Evolutionary conservation across 2,888 invertebrate genomes (phyloP), one percentile per base, ranked within the genome.

Genomic region (Microchrysa polita): DNA sequence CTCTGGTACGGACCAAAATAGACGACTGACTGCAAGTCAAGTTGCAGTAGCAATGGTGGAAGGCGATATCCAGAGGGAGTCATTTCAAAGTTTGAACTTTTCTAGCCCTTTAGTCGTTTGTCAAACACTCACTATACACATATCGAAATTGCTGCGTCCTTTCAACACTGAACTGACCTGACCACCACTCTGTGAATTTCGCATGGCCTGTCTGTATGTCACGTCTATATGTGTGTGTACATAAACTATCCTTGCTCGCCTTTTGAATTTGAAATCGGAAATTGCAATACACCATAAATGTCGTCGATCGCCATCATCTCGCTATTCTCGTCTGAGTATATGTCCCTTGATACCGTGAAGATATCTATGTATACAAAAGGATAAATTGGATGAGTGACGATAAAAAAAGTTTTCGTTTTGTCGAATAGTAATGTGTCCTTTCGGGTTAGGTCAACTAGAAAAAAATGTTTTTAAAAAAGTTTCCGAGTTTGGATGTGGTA

Each of bases 11-110:
- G n/a, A n/a, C n/a, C n/a, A 48, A 48, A 2, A 48, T 4, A n/a
- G 48, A 10, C 48, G 2, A 48, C 48, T 48, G 12, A 7, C 14
- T 2, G 48, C 42, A 42, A n/a, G 48, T 12, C 48, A 48, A 48
- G 48, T n/a, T n/a, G n/a, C n/a, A 12, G 10, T 34, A 34, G 27
- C 7, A 34, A 7, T 7, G 27, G 12, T 27, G 59, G 9, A 42
- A 5, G n/a, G 16, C 48, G 16, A 12, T 48, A 48, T 48, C 73
- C 27, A 34, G 22, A 53, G 69, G 53, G 61, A 69, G 53, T 16
- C 53, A 42, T 61, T 71, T 69, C 52, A 23, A 55, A 57, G 59
- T 61, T 69, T 74, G 74, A 73, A 74, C 74, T 74, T 71, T 63
- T 60, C n/a, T 18, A 53, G 40, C 63, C 67, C 63, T 74, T 74